phyloP scores from a whole-genome alignment of 2,113 vertebrate genomes.

The Sardina pilchardus region DNA sequence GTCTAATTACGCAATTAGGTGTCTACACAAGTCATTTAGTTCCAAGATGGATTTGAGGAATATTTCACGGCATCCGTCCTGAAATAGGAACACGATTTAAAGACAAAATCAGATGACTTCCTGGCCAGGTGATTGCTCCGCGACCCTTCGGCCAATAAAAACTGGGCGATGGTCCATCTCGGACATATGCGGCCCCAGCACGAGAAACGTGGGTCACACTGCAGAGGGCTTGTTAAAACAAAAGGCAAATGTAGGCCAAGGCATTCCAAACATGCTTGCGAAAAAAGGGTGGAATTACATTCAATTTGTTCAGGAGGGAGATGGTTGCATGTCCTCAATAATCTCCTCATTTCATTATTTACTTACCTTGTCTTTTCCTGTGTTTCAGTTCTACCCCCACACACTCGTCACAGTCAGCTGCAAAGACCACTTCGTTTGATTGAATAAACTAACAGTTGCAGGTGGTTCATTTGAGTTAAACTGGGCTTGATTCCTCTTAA shows the following conservation, averaged over 20 bases:
- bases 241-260: background rate
- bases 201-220: background rate
- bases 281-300: background rate
- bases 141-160: background rate
- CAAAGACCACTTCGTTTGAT: background rate
- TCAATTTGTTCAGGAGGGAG: background rate
- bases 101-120: background rate
- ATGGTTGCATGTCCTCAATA: background rate
- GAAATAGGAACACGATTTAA: background rate
- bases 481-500: background rate
- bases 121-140: background rate
- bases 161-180: background rate
- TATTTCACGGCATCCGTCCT: background rate
- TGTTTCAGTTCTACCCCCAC: background rate
- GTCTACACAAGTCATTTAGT: background rate
- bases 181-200: background rate
- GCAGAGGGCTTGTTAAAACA: background rate
- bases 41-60: background rate
- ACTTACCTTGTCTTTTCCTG: background rate
- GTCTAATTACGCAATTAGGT: background rate
- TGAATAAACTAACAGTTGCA: background rate
- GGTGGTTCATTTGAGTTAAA: background rate
- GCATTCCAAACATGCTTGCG: slow-evolving; percentile 22
- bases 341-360: background rate
- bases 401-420: background rate